Conservation (phyloP, 2,113 vertebrate species). For the Camelus bactrianus region DNA sequence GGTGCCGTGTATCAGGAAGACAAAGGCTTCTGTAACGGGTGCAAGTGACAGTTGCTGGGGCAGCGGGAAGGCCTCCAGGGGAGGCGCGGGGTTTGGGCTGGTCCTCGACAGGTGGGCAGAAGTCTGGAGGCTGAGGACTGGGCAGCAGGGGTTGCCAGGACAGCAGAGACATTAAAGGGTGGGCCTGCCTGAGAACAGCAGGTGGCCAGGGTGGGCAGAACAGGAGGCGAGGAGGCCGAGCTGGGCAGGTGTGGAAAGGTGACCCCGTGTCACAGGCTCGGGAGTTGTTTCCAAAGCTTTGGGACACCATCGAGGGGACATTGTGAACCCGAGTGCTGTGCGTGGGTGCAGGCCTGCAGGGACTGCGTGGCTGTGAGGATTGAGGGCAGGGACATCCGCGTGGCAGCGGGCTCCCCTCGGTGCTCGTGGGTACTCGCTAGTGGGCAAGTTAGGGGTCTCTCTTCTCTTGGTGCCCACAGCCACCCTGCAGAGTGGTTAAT, state of each 20-base stretch:
- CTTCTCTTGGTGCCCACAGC: neutral
- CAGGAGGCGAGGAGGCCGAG: neutral
- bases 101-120: neutral
- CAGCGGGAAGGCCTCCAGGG: neutral
- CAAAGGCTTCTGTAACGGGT: neutral
- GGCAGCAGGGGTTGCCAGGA: neutral
- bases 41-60: accelerated
- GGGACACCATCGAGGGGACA: neutral
- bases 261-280: accelerated
- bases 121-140: neutral
- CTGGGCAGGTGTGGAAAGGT: neutral
- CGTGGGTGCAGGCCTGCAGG: neutral
- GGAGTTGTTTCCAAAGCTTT: neutral
- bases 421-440: neutral
- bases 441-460: no score
- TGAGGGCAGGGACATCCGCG: accelerated
- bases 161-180: no score
- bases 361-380: neutral
- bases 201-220: neutral
- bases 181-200: neutral
- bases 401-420: neutral
- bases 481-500: neutral
- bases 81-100: neutral
- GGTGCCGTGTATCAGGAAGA: neutral
- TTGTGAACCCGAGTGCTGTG: neutral